phyloP scores from a whole-genome alignment of 2,888 invertebrate species.

The Panzeria rudis region DNA sequence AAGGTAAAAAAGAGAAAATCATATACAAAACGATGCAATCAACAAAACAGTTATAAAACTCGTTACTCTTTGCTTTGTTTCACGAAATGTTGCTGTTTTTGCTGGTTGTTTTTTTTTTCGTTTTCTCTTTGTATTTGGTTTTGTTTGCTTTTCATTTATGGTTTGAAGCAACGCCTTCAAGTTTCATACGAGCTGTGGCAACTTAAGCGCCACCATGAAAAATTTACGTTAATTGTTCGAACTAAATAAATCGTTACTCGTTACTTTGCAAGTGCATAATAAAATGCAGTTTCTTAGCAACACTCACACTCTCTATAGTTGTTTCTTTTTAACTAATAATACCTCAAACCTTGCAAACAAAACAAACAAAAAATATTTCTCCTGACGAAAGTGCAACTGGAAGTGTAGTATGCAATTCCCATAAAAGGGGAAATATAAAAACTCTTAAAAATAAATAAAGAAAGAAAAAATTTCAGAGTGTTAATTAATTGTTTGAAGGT shows the following conservation, averaged over 20 bases:
- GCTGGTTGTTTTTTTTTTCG: background rate
- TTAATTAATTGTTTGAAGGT: conserved; percentile 5
- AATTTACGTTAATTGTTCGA: conserved; percentile 51
- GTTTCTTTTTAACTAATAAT: conserved; percentile 65
- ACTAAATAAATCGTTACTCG: conserved; percentile 73
- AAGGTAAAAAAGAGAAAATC: conserved; percentile 10
- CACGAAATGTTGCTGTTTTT: conserved; percentile 8
- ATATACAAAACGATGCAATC: background rate
- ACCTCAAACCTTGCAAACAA: background rate
- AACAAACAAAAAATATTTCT: background rate
- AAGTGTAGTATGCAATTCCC: conserved; percentile 27
- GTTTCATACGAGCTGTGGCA: conserved; percentile 68
- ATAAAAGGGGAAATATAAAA: conserved; percentile 49
- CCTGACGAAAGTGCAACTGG: conserved; percentile 55
- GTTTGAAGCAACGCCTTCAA: conserved; percentile 69
- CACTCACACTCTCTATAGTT: conserved; percentile 38
- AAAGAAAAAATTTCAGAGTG: background rate
- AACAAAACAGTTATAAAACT: conserved; percentile 25
- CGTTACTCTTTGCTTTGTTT: conserved; percentile 29
- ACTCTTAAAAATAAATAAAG: background rate
- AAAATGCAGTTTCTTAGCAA: conserved; percentile 30
- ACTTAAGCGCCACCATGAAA: conserved; percentile 72
- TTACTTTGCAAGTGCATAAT: conserved; percentile 44
- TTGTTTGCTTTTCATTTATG: conserved; percentile 5
- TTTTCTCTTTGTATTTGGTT: background rate